A percentile compares a stretch with the other conserved stretches of the same genome.
Evolutionary conservation across 2,888 invertebrate genomes (phyloP).

Genomic region (Limnephilus marmoratus): DNA sequence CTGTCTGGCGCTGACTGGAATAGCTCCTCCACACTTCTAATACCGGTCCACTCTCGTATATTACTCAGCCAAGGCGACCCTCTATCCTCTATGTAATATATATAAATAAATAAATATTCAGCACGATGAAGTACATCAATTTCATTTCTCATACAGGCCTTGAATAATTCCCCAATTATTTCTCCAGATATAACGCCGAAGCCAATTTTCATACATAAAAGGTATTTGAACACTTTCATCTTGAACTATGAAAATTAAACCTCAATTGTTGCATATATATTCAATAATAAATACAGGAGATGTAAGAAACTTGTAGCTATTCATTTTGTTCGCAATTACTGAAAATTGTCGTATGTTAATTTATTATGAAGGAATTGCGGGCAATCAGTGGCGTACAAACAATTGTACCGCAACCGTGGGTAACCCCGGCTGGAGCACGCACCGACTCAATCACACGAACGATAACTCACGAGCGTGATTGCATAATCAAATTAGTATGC

Average conservation of each 20-base stretch:
- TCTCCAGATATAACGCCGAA: background rate
- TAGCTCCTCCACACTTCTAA: too few species aligned
- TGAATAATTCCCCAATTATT: background rate
- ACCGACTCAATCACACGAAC: constrained; percentile 30
- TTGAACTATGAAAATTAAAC: background rate
- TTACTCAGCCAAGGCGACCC: too few species aligned
- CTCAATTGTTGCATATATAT: background rate
- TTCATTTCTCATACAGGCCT: background rate
- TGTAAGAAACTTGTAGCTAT: background rate
- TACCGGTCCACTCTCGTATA: too few species aligned
- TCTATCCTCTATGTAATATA: too few species aligned
- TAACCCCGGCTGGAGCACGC: background rate
- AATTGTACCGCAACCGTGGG: background rate
- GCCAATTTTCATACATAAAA: background rate
- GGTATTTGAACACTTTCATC: background rate
- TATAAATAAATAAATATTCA: too few species aligned
- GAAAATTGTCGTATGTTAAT: constrained; percentile 33
- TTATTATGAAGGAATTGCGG: constrained; percentile 38
- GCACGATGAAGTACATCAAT: background rate
- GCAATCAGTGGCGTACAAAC: constrained; percentile 36
- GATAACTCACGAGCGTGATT: constrained; percentile 32
- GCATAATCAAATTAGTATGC: constrained; percentile 30
- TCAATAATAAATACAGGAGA: background rate
- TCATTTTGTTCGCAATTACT: constrained; percentile 31
- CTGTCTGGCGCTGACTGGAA: too few species aligned